Evolutionary conservation across 2,797 vertebrate genomes (phyloP).

Genomic region (Eidolon dupreanum): DNA sequence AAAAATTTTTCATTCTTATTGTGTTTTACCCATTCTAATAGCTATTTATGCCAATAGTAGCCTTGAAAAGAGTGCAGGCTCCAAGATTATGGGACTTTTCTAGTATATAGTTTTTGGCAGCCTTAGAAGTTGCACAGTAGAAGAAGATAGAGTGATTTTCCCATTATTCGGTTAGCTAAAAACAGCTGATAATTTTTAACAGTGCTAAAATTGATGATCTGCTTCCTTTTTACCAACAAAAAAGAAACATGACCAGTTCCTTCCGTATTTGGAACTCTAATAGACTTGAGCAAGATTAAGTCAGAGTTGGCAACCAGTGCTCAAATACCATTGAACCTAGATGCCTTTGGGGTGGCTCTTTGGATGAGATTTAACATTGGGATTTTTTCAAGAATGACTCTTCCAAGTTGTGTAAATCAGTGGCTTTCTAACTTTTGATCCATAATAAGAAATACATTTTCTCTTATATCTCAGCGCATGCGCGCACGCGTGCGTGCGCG

Average conservation of each 20-base stretch:
- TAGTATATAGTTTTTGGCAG: not conserved
- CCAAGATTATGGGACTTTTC: not conserved
- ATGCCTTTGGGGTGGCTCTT: accelerated
- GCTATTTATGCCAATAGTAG: not conserved
- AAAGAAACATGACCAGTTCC: not conserved
- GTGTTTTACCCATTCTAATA: not conserved
- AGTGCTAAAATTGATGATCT: not conserved
- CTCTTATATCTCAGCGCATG: not conserved
- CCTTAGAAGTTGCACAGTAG: not conserved
- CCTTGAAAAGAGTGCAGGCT: not conserved
- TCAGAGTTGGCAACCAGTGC: not conserved
- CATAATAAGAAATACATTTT: not conserved
- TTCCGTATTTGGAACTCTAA: not conserved
- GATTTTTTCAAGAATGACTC: not conserved
- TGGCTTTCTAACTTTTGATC: not conserved
- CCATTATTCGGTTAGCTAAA: not conserved
- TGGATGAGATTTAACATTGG: not conserved
- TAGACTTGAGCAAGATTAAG: not conserved
- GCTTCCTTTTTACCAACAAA: not conserved
- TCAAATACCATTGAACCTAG: not conserved
- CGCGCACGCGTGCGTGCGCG: not conserved
- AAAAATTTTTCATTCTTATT: not conserved
- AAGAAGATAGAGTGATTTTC: not conserved
- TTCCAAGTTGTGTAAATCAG: not conserved
- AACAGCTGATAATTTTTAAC: not conserved